Conservation (phyloP, 2,113 vertebrate genomes). For the Pangasianodon hypophthalmus region DNA sequence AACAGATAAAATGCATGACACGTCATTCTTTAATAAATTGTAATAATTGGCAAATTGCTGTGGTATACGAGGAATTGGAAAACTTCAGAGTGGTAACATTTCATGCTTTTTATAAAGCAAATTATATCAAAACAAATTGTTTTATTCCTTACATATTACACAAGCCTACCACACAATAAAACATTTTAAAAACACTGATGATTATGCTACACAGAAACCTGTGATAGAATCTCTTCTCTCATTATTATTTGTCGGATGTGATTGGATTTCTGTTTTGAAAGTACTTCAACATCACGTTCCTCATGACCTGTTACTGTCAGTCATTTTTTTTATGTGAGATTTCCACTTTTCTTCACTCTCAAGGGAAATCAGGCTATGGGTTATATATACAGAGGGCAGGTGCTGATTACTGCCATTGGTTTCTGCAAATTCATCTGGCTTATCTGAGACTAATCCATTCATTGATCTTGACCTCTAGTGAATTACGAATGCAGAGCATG, state of each 20-base stretch:
- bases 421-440: background rate
- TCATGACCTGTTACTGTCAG: background rate
- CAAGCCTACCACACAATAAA: background rate
- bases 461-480: constrained; percentile 28
- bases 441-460: constrained; percentile 22
- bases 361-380: background rate
- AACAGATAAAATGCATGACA: background rate
- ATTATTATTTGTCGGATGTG: background rate
- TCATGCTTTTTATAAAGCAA: background rate
- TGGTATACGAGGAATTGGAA: background rate
- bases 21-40: background rate
- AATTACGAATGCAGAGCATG: constrained; percentile 17
- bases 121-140: background rate
- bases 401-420: constrained; percentile 21
- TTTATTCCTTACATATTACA: background rate
- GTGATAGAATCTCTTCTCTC: background rate
- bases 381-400: background rate
- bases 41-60: background rate
- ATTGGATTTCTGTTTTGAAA: background rate
- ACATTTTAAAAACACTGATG: background rate
- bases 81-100: background rate
- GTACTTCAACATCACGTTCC: background rate
- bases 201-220: background rate
- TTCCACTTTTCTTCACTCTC: background rate
- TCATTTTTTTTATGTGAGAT: background rate